phyloP scores from a whole-genome alignment of 1,140 invertebrate species.

The Drosophila prosaltans region DNA sequence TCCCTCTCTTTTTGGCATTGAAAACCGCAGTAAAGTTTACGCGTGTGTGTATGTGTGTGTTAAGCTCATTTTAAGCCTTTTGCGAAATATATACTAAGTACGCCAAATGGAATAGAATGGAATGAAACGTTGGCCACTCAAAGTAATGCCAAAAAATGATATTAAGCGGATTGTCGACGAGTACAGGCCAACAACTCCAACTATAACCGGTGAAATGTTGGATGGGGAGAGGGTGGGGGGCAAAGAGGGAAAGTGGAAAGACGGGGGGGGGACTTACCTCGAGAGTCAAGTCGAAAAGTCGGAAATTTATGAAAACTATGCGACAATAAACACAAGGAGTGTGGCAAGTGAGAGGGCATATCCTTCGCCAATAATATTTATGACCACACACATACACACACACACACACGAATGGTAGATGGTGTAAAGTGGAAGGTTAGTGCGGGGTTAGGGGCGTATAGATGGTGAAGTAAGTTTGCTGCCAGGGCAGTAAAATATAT shows the following conservation, averaged over 20 bases:
- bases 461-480: background rate
- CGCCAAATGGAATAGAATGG: conserved; percentile 15
- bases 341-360: conserved; percentile 18
- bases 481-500: conserved; percentile 55
- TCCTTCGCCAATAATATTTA: conserved; percentile 53
- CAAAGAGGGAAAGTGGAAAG: too few species aligned
- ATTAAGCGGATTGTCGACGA: conserved; percentile 68
- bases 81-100: conserved; percentile 32
- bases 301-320: conserved; percentile 68
- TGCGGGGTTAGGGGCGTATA: too few species aligned
- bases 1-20: background rate
- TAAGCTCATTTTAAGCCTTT: conserved; percentile 59
- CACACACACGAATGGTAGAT: background rate
- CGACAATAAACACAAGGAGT: conserved; percentile 22
- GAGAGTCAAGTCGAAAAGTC: conserved; percentile 33
- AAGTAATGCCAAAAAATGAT: conserved; percentile 77
- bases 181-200: background rate
- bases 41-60: conserved; percentile 48
- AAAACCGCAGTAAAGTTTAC: conserved; percentile 59
- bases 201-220: background rate
- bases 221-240: background rate
- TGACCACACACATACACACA: conserved; percentile 31
- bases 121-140: conserved; percentile 42
- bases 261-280: conserved; percentile 13
- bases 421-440: too few species aligned